Evolutionary conservation across 2,888 invertebrate genomes (phyloP).

Genomic region (Amiota mariae): DNA sequence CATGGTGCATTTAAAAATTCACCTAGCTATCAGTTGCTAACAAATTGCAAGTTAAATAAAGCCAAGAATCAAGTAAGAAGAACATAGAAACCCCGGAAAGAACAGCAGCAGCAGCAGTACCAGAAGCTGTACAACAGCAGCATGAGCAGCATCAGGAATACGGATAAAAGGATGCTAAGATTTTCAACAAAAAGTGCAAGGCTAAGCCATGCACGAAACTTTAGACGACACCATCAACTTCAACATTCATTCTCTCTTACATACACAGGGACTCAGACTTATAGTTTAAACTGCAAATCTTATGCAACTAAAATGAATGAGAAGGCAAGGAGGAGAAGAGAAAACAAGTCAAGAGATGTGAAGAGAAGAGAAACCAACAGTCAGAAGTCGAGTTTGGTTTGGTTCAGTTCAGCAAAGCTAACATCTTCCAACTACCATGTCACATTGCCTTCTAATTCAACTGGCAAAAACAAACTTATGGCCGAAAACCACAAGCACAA

Average conservation of each 20-base stretch:
- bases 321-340: neutral
- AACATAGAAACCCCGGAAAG: slow-evolving; percentile 25
- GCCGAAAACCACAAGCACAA: slow-evolving; percentile 63
- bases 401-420: slow-evolving; percentile 18
- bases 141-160: neutral
- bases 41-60: slow-evolving; percentile 58
- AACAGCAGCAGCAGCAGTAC: slow-evolving; percentile 6
- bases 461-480: slow-evolving; percentile 57
- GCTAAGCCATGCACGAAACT: slow-evolving; percentile 6
- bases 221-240: neutral
- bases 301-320: slow-evolving; percentile 34
- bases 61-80: slow-evolving; percentile 57
- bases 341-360: too few relatives aligned
- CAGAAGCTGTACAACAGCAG: neutral
- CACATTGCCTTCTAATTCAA: slow-evolving; percentile 53
- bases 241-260: too few relatives aligned
- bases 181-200: slow-evolving; percentile 62
- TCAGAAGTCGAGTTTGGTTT: slow-evolving; percentile 2
- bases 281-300: slow-evolving; percentile 43
- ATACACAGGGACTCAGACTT: neutral
- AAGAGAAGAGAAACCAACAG: slow-evolving; percentile 11
- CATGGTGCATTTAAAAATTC: slow-evolving; percentile 25
- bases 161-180: slow-evolving; percentile 44
- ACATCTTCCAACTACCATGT: slow-evolving; percentile 53
- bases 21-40: slow-evolving; percentile 60